Evolutionary conservation across 1,140 invertebrate species (phyloP).

Genomic region (Watersipora subatra): DNA sequence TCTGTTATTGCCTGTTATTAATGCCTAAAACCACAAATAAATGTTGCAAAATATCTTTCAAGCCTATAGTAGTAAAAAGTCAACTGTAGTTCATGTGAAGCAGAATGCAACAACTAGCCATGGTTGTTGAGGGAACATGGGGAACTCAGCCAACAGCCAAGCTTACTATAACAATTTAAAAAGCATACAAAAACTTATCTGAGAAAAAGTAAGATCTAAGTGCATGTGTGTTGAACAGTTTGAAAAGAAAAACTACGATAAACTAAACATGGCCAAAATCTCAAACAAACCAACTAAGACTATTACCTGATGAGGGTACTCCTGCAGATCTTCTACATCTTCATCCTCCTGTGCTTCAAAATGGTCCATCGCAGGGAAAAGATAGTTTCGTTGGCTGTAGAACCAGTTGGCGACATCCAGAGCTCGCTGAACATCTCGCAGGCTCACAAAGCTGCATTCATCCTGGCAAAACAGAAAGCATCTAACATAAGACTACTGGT

Average conservation of each 20-base stretch:
- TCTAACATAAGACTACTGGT: neutral
- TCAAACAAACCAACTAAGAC: neutral
- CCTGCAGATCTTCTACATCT: neutral
- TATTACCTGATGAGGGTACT: neutral
- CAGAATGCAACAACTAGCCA: too few species aligned
- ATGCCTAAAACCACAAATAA: too few species aligned
- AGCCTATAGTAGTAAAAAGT: too few species aligned
- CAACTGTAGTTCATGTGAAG: too few species aligned
- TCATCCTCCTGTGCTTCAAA: neutral
- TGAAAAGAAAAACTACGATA: neutral
- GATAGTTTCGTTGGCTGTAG: slow-evolving; percentile 11
- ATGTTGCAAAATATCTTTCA: too few species aligned
- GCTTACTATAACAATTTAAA: too few species aligned
- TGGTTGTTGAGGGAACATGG: too few species aligned
- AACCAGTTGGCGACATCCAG: slow-evolving; percentile 30
- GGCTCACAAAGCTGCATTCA: slow-evolving; percentile 36
- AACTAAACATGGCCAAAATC: neutral
- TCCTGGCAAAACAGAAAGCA: slow-evolving; percentile 16
- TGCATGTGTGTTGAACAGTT: neutral
- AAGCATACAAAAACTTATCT: neutral
- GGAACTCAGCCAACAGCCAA: too few species aligned
- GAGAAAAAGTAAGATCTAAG: neutral
- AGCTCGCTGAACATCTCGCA: slow-evolving; percentile 28
- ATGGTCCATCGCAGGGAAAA: neutral
- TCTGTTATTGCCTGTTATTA: too few species aligned